These are phyloP conservation scores for Danionella dracula DNA, from an alignment of 2,797 vertebrate genomes.

Conservation along the genomic window DNA sequence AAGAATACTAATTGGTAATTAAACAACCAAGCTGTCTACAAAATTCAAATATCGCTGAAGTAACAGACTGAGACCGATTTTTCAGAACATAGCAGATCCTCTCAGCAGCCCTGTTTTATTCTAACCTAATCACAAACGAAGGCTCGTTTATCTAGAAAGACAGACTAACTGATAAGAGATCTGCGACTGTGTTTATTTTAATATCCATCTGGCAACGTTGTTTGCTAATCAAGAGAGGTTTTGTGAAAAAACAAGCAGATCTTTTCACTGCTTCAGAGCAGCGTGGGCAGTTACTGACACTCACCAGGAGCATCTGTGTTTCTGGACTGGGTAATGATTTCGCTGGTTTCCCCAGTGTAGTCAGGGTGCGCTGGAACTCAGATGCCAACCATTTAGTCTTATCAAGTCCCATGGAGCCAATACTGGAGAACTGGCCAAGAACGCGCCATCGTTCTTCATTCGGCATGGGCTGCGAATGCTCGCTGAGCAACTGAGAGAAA, in stretches of 20 bases:
- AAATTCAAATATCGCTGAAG: not conserved
- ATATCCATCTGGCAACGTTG: not conserved
- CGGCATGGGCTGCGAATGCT: conserved; percentile 58
- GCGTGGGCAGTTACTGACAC: conserved; percentile 30
- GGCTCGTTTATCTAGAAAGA: conserved; percentile 33
- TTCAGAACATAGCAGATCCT: not conserved
- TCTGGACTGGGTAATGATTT: conserved; percentile 52
- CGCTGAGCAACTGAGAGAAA: conserved; percentile 72
- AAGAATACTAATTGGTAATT: conserved; percentile 25
- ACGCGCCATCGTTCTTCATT: conserved; percentile 77
- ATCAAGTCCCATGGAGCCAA: conserved; percentile 89
- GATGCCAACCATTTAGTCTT: conserved; percentile 89
- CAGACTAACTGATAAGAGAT: conserved; percentile 8
- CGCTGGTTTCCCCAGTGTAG: conserved; percentile 60
- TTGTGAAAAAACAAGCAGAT: not conserved
- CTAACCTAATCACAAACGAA: conserved; percentile 25
- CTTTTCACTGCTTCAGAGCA: not conserved
- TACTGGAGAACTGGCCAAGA: conserved; percentile 95
- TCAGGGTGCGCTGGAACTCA: conserved; percentile 87
- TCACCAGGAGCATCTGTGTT: conserved; percentile 79
- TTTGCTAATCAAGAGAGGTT: not conserved
- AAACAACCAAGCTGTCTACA: not conserved
- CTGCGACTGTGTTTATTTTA: conserved; percentile 4
- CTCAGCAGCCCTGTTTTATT: not conserved
- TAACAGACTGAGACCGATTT: not conserved